phyloP scores from a whole-genome alignment of 2,888 invertebrate genomes.

The Keiferia lycopersicella region DNA sequence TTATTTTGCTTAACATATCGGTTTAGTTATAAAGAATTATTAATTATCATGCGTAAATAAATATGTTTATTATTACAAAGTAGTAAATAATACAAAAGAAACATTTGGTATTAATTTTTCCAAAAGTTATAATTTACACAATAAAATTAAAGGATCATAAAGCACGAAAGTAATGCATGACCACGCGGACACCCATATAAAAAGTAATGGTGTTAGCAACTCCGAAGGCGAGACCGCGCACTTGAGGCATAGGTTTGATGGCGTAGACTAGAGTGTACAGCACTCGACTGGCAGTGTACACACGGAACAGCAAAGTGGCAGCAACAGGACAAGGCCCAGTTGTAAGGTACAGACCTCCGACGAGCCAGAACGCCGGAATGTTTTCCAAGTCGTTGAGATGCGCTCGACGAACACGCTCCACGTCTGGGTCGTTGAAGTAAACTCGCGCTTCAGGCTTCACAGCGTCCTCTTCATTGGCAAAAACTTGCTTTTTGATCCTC shows the following conservation, averaged over 20 bases:
- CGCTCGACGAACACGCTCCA: constrained; percentile 75
- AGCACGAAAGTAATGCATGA: constrained; percentile 7
- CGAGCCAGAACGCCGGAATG: constrained; percentile 82
- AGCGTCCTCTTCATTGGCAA: constrained; percentile 62
- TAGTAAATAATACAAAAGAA: too few relatives aligned
- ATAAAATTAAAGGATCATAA: too few relatives aligned
- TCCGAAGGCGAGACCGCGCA: constrained; percentile 55
- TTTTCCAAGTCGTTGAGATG: constrained; percentile 88
- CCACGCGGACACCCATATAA: constrained; percentile 47
- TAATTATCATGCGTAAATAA: too few relatives aligned
- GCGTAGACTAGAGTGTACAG: constrained; percentile 85
- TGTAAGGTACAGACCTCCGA: constrained; percentile 80
- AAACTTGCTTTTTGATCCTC: constrained; percentile 54
- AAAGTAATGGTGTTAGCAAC: constrained; percentile 52
- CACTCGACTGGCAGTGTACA: constrained; percentile 77
- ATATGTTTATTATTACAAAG: too few relatives aligned
- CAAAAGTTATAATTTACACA: too few relatives aligned
- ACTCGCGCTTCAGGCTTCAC: constrained; percentile 47
- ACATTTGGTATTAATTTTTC: too few relatives aligned
- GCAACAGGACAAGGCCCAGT: constrained; percentile 70
- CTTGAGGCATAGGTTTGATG: constrained; percentile 82
- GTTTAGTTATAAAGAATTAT: too few relatives aligned
- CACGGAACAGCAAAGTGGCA: constrained; percentile 57
- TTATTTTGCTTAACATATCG: too few relatives aligned
- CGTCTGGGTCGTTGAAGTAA: constrained; percentile 60